Base-by-base conservation (phyloP, 92 coral and sea anemone genomes). In the Heliopora coerulea region DNA sequence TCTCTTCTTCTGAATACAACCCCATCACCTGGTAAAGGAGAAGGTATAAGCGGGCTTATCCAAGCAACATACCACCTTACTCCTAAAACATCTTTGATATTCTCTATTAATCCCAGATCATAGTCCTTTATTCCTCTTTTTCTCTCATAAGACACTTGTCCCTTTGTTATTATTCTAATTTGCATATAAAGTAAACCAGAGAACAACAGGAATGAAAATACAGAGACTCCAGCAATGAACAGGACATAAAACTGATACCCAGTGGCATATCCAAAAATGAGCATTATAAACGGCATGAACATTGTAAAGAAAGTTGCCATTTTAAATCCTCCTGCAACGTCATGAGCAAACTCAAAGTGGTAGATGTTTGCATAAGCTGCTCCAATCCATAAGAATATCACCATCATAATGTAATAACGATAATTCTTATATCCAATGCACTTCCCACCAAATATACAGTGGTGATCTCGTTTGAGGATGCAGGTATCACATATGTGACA, bases 401-500 rank as follows among this genome's bases (percentile, higher is more conserved):
- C 97, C 62, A 93, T 68, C 62, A 85, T 85, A 19, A 93, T 54
- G 66, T 93, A 93, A 68, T 90, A 93, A 30, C 97, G 96, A 85
- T 93, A 93, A 74, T 93, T 93, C n/a, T 88, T 82, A 77, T 80
- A 89, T 9, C 97, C 97, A 8, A 93, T 88, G 61, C 97, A 93
- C 37, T 74, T 91, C 1, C 97, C 97, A 27, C 93, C 97, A 49
- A 93, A 93, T 24, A 93, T 26, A 72, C 97, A 93, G 49, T 93
- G 97, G 50, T 93, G 97, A 60, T 93, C 97, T 39, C 97, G 79
- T 59, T 91, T 86, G 66, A 93, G 68, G 8, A 93, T 90, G 61
- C 97, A 93, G 14, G 86, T 87, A 50, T 93, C 82, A 44, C 97
- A 93, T 17, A 86, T 85, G 42, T 93, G 97, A 49, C 97, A 93